These are phyloP conservation scores for Muntiacus reevesi DNA, from an alignment of 2,113 vertebrate genomes.

Conservation along the genomic window DNA sequence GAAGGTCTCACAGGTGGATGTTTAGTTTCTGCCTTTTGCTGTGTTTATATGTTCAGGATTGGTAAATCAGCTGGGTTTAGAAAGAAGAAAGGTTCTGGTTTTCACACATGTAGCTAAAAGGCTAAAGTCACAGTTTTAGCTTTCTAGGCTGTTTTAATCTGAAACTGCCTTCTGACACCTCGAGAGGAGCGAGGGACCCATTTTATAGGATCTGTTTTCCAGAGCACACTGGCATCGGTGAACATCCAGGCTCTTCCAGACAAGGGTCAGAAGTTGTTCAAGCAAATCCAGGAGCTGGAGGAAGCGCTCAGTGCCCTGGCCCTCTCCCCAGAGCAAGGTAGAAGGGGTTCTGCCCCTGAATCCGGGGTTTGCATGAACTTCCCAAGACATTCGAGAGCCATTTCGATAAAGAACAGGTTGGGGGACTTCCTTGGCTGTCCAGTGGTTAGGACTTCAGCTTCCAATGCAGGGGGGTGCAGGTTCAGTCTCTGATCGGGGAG, in stretches of 20 bases:
- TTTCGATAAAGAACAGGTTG: neutral
- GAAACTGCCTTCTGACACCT: neutral
- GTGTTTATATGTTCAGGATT: neutral
- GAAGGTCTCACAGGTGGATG: neutral
- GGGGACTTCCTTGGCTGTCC: neutral
- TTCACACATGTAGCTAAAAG: neutral
- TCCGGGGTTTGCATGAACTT: neutral
- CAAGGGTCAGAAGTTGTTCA: conserved; percentile 85
- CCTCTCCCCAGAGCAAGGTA: conserved; percentile 75
- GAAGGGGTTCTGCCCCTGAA: neutral
- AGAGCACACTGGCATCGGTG: conserved; percentile 84
- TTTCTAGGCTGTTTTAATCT: neutral
- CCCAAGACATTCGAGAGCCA: neutral
- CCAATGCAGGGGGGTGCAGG: neutral
- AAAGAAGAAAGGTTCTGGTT: neutral
- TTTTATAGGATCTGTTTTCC: conserved; percentile 43
- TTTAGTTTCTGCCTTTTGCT: neutral
- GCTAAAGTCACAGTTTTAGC: neutral
- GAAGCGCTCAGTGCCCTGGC: conserved; percentile 77
- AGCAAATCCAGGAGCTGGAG: conserved; percentile 86
- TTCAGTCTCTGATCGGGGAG: neutral
- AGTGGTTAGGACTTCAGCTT: neutral
- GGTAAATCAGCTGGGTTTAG: neutral
- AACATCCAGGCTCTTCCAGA: conserved; percentile 86
- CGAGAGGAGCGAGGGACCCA: neutral